These are phyloP conservation scores for Syngnathus rostellatus DNA, from an alignment of 2,797 vertebrate species.

Conservation along the genomic window DNA sequence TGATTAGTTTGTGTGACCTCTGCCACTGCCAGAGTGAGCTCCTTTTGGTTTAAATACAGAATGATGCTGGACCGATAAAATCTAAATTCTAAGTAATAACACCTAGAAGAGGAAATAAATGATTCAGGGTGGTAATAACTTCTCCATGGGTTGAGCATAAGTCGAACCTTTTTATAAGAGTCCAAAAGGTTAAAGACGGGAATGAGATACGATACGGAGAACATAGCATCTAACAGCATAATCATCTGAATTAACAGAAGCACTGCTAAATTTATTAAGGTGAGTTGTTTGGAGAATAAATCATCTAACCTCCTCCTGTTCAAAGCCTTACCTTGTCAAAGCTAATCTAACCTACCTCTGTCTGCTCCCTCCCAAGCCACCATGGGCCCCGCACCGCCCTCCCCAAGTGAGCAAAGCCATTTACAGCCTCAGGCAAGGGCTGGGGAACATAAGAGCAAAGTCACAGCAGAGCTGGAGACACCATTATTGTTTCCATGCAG, in stretches of 20 bases:
- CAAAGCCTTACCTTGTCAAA: constrained; percentile 66
- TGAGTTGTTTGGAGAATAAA: constrained; percentile 63
- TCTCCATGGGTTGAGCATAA: background rate
- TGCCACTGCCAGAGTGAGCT: constrained; percentile 19
- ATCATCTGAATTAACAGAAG: constrained; percentile 61
- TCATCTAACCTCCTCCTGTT: constrained; percentile 61
- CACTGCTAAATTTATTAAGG: constrained; percentile 55
- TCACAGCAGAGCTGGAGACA: constrained; percentile 54
- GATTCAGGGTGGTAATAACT: background rate
- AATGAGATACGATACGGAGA: constrained; percentile 10
- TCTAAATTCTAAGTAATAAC: too few species aligned
- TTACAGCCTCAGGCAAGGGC: constrained; percentile 68
- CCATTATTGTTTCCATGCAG: constrained; percentile 41
- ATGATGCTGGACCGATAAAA: constrained; percentile 10
- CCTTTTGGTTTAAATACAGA: background rate
- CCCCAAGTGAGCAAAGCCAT: constrained; percentile 60
- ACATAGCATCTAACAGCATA: constrained; percentile 41
- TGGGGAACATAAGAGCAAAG: constrained; percentile 65
- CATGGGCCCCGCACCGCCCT: constrained; percentile 29
- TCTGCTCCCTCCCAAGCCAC: constrained; percentile 30
- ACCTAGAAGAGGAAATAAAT: background rate
- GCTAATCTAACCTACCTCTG: constrained; percentile 59
- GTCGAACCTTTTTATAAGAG: background rate
- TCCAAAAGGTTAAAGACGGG: background rate
- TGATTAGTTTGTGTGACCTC: constrained; percentile 57